These are phyloP conservation scores for Cecropterus lyciades DNA, from an alignment of 1,140 invertebrate species.

Conservation along the genomic window DNA sequence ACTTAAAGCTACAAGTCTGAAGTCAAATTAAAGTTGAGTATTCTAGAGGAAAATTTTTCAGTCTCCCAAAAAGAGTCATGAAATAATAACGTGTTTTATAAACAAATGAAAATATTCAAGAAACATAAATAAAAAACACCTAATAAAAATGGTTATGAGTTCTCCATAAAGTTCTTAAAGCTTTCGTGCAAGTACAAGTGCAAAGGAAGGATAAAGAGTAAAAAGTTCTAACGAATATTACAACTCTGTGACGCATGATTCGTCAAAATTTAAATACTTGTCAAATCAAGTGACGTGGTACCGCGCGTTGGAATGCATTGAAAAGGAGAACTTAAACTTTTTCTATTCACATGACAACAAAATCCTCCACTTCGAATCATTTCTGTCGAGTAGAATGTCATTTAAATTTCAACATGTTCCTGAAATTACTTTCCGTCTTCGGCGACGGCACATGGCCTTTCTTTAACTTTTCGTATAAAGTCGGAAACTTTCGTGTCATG, in stretches of 20 bases:
- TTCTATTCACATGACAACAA: slow-evolving; percentile 23
- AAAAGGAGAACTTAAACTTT: slow-evolving; percentile 5
- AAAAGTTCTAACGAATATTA: not conserved
- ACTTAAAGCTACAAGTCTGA: too few relatives aligned
- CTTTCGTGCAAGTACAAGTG: too few relatives aligned
- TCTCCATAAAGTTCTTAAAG: too few relatives aligned
- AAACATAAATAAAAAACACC: too few relatives aligned
- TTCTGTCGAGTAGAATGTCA: slow-evolving; percentile 21
- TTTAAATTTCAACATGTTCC: slow-evolving; percentile 35
- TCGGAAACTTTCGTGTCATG: slow-evolving; percentile 22
- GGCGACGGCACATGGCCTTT: slow-evolving; percentile 26
- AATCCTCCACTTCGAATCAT: slow-evolving; percentile 15
- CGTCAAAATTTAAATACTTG: not conserved
- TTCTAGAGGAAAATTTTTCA: too few relatives aligned
- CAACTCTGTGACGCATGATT: too few relatives aligned
- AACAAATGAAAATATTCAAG: too few relatives aligned
- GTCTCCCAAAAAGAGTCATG: too few relatives aligned
- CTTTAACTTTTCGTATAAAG: slow-evolving; percentile 34
- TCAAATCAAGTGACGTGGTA: not conserved
- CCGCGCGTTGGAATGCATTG: not conserved
- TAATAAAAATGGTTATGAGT: too few relatives aligned
- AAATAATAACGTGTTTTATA: too few relatives aligned
- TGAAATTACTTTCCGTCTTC: slow-evolving; percentile 32
- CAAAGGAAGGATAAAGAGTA: slow-evolving; percentile 3
- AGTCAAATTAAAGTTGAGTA: too few relatives aligned